A percentile compares a stretch with the other conserved stretches of the same genome.
These are phyloP conservation scores for Lasioglossum calceatum DNA, from an alignment of 2,888 invertebrate genomes.

Conservation along the genomic window DNA sequence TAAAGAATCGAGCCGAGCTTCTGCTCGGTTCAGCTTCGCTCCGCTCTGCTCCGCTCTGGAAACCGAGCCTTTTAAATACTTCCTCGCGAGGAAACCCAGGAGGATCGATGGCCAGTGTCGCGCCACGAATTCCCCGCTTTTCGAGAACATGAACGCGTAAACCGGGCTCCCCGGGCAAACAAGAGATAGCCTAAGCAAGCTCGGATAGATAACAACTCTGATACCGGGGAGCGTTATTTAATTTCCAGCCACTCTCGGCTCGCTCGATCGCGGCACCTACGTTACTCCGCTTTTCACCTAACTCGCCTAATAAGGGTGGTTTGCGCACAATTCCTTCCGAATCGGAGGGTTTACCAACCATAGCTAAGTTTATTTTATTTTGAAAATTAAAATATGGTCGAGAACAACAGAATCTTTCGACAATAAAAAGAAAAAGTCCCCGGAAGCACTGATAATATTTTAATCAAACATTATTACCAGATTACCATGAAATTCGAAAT, in stretches of 20 bases:
- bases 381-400: no score
- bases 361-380: not conserved
- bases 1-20: constrained; percentile 9
- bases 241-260: constrained; percentile 62
- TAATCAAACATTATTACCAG: no score
- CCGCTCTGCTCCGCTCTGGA: not conserved
- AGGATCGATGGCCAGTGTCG: constrained; percentile 19
- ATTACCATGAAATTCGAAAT: no score
- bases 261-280: constrained; percentile 24
- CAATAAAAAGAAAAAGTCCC: no score
- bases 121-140: constrained; percentile 42
- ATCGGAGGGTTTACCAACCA: not conserved
- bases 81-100: not conserved
- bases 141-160: constrained; percentile 63
- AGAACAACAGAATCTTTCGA: no score
- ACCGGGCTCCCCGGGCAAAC: constrained; percentile 68
- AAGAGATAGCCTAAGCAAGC: constrained; percentile 76
- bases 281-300: not conserved
- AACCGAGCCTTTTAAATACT: constrained; percentile 32
- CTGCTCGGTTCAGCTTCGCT: not conserved
- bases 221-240: constrained; percentile 76
- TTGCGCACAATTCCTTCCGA: not conserved
- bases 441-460: no score
- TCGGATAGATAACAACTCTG: constrained; percentile 78
- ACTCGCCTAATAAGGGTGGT: not conserved